These are phyloP conservation scores for Salvator merianae DNA, from an alignment of 2,113 vertebrate genomes.

Conservation along the genomic window DNA sequence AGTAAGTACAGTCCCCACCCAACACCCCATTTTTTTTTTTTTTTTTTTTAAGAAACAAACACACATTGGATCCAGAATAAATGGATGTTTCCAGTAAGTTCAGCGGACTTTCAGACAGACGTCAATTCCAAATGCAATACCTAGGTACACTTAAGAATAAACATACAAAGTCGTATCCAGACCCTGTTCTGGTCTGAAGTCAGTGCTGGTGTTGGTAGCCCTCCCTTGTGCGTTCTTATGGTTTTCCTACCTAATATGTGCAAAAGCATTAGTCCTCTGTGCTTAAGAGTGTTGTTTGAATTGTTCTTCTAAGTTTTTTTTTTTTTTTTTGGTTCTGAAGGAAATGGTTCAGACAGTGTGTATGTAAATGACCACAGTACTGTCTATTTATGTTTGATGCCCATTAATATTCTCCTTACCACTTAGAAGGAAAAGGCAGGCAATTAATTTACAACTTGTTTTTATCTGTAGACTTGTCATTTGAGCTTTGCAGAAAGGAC, in stretches of 20 bases:
- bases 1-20: background rate
- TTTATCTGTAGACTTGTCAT: background rate
- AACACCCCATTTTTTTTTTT: background rate
- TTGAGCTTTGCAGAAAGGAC: background rate
- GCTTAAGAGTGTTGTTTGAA: background rate
- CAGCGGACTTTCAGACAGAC: background rate
- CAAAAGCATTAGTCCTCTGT: background rate
- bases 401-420: background rate
- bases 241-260: background rate
- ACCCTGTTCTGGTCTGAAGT: background rate
- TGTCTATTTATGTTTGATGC: background rate
- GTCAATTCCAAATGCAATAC: background rate
- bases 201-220: background rate
- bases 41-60: too few relatives aligned
- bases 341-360: background rate
- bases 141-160: background rate
- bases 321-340: background rate
- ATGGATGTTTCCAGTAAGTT: slow-evolving; percentile 5
- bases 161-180: background rate
- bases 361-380: background rate
- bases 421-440: background rate
- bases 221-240: background rate
- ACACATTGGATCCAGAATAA: slow-evolving; percentile 9
- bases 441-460: background rate
- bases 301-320: background rate